Percentiles rank a stretch among this genome's conserved stretches.
Conservation (phyloP, 2,797 vertebrate genomes). For the Alectoris magna region DNA sequence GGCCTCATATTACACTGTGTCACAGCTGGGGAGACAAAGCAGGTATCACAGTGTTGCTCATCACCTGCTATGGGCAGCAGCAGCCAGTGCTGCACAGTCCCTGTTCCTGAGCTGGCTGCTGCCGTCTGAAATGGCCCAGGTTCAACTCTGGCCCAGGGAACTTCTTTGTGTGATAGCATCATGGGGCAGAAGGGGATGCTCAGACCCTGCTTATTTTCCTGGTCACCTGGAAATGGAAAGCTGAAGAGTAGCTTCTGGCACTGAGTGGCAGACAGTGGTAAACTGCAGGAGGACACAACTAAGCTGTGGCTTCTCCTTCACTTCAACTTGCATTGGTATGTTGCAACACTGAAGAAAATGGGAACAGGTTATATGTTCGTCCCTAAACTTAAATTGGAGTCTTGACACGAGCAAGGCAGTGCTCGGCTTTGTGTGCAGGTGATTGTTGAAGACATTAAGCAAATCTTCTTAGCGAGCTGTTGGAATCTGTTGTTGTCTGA, state of each 20-base stretch:
- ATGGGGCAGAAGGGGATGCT: neutral
- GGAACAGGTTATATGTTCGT: neutral
- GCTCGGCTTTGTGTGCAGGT: neutral
- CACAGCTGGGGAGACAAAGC: neutral
- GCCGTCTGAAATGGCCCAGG: too few species aligned
- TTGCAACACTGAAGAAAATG: neutral
- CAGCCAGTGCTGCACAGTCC: rapidly evolving
- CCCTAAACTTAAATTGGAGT: neutral
- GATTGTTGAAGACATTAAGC: neutral
- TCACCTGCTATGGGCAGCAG: neutral
- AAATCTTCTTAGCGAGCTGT: neutral
- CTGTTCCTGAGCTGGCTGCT: neutral
- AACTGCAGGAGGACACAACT: neutral
- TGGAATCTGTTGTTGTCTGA: neutral
- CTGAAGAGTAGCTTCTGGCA: neutral
- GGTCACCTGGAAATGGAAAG: neutral
- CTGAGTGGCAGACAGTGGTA: neutral
- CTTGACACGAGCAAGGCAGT: neutral
- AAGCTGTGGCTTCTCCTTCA: neutral
- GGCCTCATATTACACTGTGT: rapidly evolving
- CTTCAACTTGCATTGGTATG: neutral
- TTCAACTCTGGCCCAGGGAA: too few species aligned
- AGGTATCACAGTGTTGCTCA: neutral
- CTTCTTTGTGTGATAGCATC: neutral
- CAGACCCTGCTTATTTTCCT: neutral